A percentile compares a stretch with the other conserved stretches of the same genome.
Conservation (phyloP, 2,888 invertebrate genomes). For the Parascotia fuliginaria region DNA sequence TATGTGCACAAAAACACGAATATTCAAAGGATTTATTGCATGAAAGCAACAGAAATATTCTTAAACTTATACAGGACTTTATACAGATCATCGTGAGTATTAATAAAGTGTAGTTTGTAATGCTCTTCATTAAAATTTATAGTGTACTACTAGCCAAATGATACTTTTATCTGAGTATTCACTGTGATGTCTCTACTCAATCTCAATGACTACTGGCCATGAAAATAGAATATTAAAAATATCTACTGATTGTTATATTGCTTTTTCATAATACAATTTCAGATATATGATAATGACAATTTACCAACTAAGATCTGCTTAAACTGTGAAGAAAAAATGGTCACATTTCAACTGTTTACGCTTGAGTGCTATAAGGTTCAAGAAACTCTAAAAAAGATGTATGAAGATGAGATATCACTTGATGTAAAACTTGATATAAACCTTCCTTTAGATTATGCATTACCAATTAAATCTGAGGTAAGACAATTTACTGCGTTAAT, state of each 20-base stretch:
- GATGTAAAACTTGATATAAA: constrained; percentile 56
- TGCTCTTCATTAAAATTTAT: background rate
- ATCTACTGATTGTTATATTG: too few species aligned
- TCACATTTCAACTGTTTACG: constrained; percentile 76
- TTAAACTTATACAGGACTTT: constrained; percentile 72
- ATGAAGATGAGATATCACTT: constrained; percentile 42
- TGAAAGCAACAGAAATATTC: constrained; percentile 66
- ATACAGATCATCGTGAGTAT: constrained; percentile 70
- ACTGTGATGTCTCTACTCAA: too few species aligned
- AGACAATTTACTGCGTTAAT: background rate
- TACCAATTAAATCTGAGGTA: constrained; percentile 72
- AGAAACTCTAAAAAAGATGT: constrained; percentile 63
- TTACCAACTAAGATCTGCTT: constrained; percentile 75
- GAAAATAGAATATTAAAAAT: too few species aligned
- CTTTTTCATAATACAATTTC: constrained; percentile 28
- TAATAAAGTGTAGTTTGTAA: background rate
- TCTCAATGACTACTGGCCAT: too few species aligned
- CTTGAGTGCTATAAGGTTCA: constrained; percentile 76
- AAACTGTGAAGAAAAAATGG: constrained; percentile 78
- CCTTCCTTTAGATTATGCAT: constrained; percentile 34
- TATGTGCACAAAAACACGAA: constrained; percentile 74
- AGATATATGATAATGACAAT: constrained; percentile 70
- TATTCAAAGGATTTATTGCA: constrained; percentile 75
- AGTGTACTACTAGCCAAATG: too few species aligned
- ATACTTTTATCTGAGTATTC: too few species aligned